phyloP scores from a whole-genome alignment of 1,140 invertebrate species.

The Phymastichus coffea region DNA sequence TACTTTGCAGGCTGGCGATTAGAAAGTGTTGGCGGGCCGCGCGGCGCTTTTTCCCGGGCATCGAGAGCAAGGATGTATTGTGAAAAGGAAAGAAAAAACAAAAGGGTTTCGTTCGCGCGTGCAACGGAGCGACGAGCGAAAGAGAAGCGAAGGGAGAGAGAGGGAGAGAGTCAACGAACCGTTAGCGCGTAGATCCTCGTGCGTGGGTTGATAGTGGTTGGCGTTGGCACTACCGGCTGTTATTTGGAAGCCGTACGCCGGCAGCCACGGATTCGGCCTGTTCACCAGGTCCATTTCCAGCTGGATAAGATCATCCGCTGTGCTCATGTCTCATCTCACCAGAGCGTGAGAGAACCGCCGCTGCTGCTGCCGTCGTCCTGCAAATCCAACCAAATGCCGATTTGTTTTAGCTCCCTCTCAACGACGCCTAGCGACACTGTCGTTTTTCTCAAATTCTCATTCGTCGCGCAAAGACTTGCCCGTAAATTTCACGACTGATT shows the following conservation, averaged over 20 bases:
- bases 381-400: not conserved
- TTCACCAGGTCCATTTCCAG: conserved; percentile 48
- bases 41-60: no score
- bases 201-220: conserved; percentile 45
- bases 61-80: no score
- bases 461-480: not conserved
- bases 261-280: conserved; percentile 54
- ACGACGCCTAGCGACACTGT: not conserved
- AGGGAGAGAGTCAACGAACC: conserved; percentile 44
- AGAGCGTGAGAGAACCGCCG: conserved; percentile 9
- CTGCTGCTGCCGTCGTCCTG: conserved; percentile 37
- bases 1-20: no score
- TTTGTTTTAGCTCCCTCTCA: not conserved
- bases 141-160: conserved; percentile 26
- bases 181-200: conserved; percentile 54
- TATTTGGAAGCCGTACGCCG: conserved; percentile 55
- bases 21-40: no score
- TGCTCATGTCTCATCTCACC: not conserved
- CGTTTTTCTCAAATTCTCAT: not conserved
- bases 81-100: no score
- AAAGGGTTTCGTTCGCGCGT: not conserved
- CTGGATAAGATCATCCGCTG: conserved; percentile 19
- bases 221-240: no score
- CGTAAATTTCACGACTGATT: no score
- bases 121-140: conserved; percentile 15